These are phyloP conservation scores for Stegastes partitus DNA, from an alignment of 2,113 vertebrate genomes.

Conservation along the genomic window DNA sequence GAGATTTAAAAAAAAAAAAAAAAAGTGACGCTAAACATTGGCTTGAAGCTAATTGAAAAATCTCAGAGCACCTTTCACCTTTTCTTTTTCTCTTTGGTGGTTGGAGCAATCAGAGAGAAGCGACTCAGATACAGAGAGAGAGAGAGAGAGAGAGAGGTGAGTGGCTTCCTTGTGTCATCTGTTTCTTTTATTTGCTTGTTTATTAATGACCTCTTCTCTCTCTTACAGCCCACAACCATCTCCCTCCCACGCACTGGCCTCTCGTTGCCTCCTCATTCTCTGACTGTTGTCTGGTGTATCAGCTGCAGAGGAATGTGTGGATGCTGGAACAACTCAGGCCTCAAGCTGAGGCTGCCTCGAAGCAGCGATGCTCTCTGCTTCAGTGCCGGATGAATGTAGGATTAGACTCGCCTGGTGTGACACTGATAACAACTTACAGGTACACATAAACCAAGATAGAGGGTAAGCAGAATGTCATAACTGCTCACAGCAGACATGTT, in stretches of 20 bases:
- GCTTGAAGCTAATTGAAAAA: slow-evolving; percentile 44
- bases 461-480: not conserved
- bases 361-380: slow-evolving; percentile 32
- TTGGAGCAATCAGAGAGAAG: slow-evolving; percentile 29
- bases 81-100: slow-evolving; percentile 48
- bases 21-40: slow-evolving; percentile 9
- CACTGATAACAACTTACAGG: slow-evolving; percentile 68
- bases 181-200: slow-evolving; percentile 35
- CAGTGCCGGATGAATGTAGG: slow-evolving; percentile 41
- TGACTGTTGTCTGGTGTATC: slow-evolving; percentile 4
- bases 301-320: slow-evolving; percentile 8
- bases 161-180: not conserved
- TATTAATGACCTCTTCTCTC: slow-evolving; percentile 35
- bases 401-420: slow-evolving; percentile 59
- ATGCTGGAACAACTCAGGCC: slow-evolving; percentile 41
- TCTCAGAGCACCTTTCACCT: slow-evolving; percentile 49
- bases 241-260: slow-evolving; percentile 17
- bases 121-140: not conserved
- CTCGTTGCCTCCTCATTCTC: slow-evolving; percentile 13
- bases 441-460: slow-evolving; percentile 26
- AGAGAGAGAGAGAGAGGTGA: slow-evolving; percentile 8
- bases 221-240: not conserved
- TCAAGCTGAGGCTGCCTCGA: slow-evolving; percentile 31
- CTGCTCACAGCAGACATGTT: not conserved
- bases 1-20: slow-evolving; percentile 51